These are phyloP conservation scores for Laterallus jamaicensis DNA, from an alignment of 2,113 vertebrate genomes.

Conservation along the genomic window DNA sequence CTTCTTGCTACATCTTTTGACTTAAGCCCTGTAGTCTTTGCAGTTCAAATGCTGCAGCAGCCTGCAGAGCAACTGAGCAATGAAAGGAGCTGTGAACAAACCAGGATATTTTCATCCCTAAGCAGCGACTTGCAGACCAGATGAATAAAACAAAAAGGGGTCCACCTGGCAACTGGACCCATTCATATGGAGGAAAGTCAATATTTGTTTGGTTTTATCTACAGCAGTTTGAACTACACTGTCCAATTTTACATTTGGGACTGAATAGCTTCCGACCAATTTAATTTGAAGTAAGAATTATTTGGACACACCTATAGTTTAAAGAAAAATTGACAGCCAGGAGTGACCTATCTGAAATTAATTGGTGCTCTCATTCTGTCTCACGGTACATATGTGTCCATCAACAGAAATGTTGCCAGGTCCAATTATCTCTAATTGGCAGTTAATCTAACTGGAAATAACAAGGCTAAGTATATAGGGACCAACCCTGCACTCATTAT, in stretches of 20 bases:
- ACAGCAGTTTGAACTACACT: not conserved
- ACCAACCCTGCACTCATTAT: not conserved
- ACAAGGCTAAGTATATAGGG: not conserved
- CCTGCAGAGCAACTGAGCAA: not conserved
- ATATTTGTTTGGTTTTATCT: not conserved
- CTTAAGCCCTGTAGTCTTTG: not conserved
- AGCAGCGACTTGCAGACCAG: not conserved
- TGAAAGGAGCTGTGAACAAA: not conserved
- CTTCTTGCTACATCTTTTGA: not conserved
- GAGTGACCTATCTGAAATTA: conserved; percentile 18
- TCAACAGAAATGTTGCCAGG: not conserved
- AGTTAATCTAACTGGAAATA: conserved; percentile 5
- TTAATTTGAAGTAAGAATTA: not conserved
- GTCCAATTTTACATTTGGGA: not conserved
- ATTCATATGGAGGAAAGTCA: not conserved
- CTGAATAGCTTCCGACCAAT: not conserved
- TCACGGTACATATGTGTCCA: not conserved
- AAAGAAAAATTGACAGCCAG: not conserved
- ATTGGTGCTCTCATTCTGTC: not conserved
- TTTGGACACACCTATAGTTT: not conserved
- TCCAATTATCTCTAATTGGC: conserved; percentile 29
- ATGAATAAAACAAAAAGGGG: not conserved
- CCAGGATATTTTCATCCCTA: not conserved
- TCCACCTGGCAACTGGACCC: not conserved
- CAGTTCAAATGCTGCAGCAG: not conserved